Evolutionary conservation across 2,797 vertebrate genomes (phyloP).

Genomic region (Holocentrus rufus): DNA sequence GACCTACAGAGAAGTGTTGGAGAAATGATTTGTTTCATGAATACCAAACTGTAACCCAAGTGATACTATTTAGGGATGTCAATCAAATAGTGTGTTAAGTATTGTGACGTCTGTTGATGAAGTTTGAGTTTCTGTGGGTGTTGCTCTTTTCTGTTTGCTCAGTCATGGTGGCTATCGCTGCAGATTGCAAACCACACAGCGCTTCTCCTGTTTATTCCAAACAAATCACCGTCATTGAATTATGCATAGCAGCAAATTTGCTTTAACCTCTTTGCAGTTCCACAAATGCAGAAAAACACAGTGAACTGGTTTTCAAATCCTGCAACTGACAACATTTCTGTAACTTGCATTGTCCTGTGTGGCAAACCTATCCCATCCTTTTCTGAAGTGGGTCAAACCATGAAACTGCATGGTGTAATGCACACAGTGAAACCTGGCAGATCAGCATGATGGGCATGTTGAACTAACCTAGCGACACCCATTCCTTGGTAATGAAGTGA

Average conservation of each 20-base stretch:
- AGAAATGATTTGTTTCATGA: background rate
- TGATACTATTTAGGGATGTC: too few relatives aligned
- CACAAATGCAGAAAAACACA: background rate
- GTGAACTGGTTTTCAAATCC: background rate
- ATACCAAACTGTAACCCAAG: too few relatives aligned
- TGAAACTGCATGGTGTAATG: background rate
- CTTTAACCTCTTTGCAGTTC: background rate
- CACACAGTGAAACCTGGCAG: background rate
- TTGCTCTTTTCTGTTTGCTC: too few relatives aligned
- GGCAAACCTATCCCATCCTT: background rate
- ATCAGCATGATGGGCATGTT: background rate
- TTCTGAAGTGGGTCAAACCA: background rate
- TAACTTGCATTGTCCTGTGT: background rate
- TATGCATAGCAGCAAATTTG: background rate
- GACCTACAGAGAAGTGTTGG: conserved; percentile 68
- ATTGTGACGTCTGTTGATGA: too few relatives aligned
- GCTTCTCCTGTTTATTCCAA: too few relatives aligned
- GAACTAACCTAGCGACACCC: background rate
- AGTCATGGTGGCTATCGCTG: too few relatives aligned
- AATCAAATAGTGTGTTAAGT: too few relatives aligned
- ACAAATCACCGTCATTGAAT: too few relatives aligned
- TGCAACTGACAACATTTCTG: background rate
- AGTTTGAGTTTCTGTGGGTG: too few relatives aligned
- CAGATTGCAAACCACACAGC: too few relatives aligned
- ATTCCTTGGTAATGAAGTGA: background rate